Evolutionary conservation across 1,140 invertebrate genomes (phyloP).

Genomic region (Pseudomyrmex pallidus): DNA sequence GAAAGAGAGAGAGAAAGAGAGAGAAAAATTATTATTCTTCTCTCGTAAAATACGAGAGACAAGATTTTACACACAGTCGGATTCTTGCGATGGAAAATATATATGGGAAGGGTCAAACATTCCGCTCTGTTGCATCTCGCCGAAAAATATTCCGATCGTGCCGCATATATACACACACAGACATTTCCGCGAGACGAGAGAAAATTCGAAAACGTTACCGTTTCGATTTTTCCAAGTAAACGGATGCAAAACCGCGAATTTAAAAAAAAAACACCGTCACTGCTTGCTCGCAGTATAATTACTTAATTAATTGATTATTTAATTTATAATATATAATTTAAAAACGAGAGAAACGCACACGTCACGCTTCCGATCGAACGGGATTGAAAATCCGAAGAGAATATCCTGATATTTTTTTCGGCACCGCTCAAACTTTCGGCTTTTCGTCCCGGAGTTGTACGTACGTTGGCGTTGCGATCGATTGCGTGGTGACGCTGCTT

Average conservation of each 20-base stretch:
- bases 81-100: neutral
- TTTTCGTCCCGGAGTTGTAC: neutral
- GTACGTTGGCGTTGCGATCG: neutral
- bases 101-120: too few relatives aligned
- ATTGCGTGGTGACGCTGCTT: conserved; percentile 15
- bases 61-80: neutral
- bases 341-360: neutral
- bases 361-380: neutral
- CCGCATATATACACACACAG: too few relatives aligned
- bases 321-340: too few relatives aligned
- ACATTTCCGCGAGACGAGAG: neutral
- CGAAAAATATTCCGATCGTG: neutral
- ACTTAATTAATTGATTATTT: too few relatives aligned
- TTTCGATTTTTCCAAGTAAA: neutral
- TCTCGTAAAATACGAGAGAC: too few relatives aligned
- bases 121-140: neutral
- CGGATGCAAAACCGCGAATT: conserved; percentile 14
- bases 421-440: neutral
- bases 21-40: too few relatives aligned
- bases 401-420: conserved; percentile 7
- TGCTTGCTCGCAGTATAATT: too few relatives aligned
- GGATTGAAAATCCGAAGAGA: conserved; percentile 11
- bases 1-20: neutral
- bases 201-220: neutral
- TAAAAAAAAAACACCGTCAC: neutral